These are phyloP conservation scores for Cartodere bifasciata DNA, from an alignment of 2,888 invertebrate genomes.

Conservation along the genomic window DNA sequence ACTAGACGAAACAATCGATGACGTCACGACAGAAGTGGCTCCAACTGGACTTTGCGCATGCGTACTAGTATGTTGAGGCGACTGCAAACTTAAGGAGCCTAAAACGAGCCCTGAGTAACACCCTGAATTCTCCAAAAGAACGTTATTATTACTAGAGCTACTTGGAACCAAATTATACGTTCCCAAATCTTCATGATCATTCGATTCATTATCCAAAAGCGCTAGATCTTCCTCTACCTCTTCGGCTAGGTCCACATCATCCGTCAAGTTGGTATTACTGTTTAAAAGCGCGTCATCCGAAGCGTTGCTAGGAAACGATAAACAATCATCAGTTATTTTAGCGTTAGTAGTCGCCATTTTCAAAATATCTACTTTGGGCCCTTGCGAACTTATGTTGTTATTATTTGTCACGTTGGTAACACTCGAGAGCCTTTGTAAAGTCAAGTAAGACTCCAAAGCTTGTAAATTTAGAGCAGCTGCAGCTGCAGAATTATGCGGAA, in stretches of 20 bases:
- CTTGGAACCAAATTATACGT: no score
- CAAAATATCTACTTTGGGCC: conserved; percentile 51
- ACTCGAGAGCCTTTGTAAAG: conserved; percentile 64
- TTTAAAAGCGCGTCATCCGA: conserved; percentile 27
- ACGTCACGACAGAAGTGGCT: no score
- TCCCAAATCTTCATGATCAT: no score
- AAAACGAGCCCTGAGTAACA: no score
- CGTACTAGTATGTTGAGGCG: no score
- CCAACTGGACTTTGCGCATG: no score
- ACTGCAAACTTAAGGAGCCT: no score
- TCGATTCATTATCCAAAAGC: conserved; percentile 60
- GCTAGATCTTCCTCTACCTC: conserved; percentile 64
- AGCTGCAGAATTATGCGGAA: conserved; percentile 72
- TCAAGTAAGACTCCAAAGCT: conserved; percentile 75
- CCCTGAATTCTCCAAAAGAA: no score
- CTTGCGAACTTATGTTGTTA: conserved; percentile 29
- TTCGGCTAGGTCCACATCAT: conserved; percentile 55
- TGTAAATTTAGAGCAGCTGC: conserved; percentile 76
- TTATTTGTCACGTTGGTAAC: conserved; percentile 41
- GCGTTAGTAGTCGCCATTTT: conserved; percentile 41
- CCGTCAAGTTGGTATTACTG: conserved; percentile 33
- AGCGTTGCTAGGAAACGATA: no score
- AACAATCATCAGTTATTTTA: conserved; percentile 53
- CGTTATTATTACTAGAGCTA: no score
- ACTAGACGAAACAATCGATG: no score